phyloP scores from a whole-genome alignment of 2,113 vertebrate species.

The Rhineura floridana region DNA sequence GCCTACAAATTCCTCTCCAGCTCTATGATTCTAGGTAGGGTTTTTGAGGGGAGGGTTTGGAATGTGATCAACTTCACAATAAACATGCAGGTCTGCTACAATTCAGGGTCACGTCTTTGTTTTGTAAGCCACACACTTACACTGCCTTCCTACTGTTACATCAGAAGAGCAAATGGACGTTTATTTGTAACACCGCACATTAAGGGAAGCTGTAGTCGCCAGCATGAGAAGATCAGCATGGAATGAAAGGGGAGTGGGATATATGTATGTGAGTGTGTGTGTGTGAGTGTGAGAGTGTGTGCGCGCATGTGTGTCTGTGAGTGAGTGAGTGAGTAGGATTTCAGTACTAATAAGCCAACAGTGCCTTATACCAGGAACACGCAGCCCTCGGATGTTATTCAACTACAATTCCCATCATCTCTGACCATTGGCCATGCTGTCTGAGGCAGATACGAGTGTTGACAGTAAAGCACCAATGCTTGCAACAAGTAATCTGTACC shows the following conservation, averaged over 20 bases:
- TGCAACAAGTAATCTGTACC: no score
- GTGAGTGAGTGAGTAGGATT: slow-evolving; percentile 7
- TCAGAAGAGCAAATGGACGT: slow-evolving; percentile 23
- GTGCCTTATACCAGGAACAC: neutral
- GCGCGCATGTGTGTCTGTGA: no score
- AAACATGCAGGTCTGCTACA: neutral
- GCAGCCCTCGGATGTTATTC: neutral
- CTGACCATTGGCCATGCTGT: neutral
- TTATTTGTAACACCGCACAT: slow-evolving; percentile 29
- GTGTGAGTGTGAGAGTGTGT: neutral
- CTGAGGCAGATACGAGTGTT: no score
- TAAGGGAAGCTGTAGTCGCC: slow-evolving; percentile 50
- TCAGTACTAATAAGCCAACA: slow-evolving; percentile 29
- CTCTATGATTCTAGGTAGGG: neutral
- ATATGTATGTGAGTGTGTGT: no score
- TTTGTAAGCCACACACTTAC: neutral
- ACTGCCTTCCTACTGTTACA: neutral
- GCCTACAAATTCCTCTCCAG: no score
- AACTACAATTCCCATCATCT: neutral
- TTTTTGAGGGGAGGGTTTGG: neutral
- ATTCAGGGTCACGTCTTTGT: neutral
- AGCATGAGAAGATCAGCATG: slow-evolving; percentile 34
- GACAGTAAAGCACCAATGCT: no score
- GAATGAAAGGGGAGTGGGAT: neutral
- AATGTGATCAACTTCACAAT: neutral